Evolutionary conservation across 1,140 invertebrate species (phyloP), one percentile per base, ranked within the genome.

Genomic region (Probaryconus sp.): DNA sequence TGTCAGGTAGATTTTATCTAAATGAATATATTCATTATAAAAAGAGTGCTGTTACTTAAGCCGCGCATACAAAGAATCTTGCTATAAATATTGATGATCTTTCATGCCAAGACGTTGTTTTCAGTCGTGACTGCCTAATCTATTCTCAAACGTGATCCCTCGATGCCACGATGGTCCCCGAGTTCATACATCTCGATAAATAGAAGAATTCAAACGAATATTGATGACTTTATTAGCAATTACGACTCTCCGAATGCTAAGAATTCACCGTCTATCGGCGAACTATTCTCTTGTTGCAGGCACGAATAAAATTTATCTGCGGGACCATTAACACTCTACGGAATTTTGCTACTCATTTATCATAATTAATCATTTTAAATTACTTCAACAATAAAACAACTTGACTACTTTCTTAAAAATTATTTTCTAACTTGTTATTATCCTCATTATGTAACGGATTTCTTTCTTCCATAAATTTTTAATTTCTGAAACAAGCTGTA

Each of bases 141-240:
- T 85, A 85, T 85, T 81, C 85, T 69, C 79, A 80, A 80, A 82
- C 83, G 84, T 82, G 84, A 85, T 79, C 80, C 76, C 55, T 50
- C 75, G 47, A 55, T 53, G 64, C 63, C 64, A 53, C 30, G 55
- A 53, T 80, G 76, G 78, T 81, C 77, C 78, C 63, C 78, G 74
- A 51, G 78, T 78, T 79, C 61, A 48, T 79, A 82, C 76, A 82
- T 82, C 76, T 71, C 79, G 82, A 85, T 85, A 78, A 78, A 81
- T 78, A 78, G 55, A 33, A 63, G 48, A 60, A 63, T 71, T 80
- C 71, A 76, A 77, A 71, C 79, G 79, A 78, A 85, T 87, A 87
- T 87, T 85, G 82, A 88, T 86, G 85, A 80, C 84, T 87, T 85
- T 85, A 87, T 87, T 86, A 87, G 81, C 74, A 61, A 73, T 75